Conservation (phyloP, 2,113 vertebrate genomes). For the Epinephelus cyanopodus region DNA sequence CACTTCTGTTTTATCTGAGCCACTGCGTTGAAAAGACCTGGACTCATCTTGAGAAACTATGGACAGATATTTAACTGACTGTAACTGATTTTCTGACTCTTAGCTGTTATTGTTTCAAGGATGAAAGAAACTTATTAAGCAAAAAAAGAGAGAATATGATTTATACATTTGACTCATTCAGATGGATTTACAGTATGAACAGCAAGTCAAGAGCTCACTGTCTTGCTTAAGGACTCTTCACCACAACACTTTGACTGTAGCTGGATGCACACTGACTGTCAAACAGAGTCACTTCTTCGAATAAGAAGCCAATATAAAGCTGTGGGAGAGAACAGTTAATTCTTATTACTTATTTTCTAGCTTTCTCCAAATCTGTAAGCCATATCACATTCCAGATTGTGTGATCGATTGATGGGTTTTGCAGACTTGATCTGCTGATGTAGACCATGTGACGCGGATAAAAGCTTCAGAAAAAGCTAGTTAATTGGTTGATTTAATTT, state of each 20-base stretch:
- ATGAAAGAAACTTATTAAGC: slow-evolving; percentile 41
- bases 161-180: neutral
- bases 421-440: neutral
- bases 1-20: neutral
- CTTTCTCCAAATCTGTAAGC: neutral
- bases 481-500: neutral
- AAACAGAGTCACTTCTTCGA: neutral
- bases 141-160: slow-evolving; percentile 5
- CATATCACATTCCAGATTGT: neutral
- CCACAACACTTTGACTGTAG: neutral
- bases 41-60: neutral
- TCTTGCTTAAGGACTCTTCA: neutral
- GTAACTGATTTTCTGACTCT: neutral
- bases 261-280: neutral
- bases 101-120: slow-evolving; percentile 2
- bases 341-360: neutral
- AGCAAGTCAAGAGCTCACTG: neutral
- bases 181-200: neutral
- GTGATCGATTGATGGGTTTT: neutral
- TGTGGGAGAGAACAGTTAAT: neutral
- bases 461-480: neutral
- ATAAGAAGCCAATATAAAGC: neutral
- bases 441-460: neutral
- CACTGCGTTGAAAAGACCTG: neutral
- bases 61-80: neutral